Percentiles rank a stretch among this genome's conserved stretches.
phyloP scores from a whole-genome alignment of 2,888 invertebrate genomes.

The Petrophora chlorosata region DNA sequence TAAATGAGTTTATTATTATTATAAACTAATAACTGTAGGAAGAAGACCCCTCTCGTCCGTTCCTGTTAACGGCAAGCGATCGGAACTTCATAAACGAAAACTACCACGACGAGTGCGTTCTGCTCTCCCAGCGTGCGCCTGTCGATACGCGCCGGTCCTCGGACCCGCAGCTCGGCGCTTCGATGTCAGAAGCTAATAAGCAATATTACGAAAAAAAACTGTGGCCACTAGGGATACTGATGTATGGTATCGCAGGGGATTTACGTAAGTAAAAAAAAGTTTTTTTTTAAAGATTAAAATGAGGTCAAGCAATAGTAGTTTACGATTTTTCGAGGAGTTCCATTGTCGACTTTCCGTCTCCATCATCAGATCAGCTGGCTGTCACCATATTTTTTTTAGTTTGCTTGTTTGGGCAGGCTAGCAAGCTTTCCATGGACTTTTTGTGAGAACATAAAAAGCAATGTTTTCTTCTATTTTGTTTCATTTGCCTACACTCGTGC shows the following conservation, averaged over 20 bases:
- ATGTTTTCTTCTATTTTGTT: too few species aligned
- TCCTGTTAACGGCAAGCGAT: slow-evolving; percentile 46
- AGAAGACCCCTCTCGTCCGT: slow-evolving; percentile 24
- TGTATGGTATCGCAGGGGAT: slow-evolving; percentile 49
- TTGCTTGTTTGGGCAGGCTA: too few species aligned
- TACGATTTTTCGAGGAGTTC: too few species aligned
- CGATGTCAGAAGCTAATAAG: slow-evolving; percentile 42
- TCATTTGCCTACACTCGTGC: too few species aligned
- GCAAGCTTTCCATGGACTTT: too few species aligned
- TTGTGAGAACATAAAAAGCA: too few species aligned
- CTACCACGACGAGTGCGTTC: slow-evolving; percentile 58
- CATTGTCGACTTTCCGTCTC: too few species aligned
- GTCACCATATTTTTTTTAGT: too few species aligned
- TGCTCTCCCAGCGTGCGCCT: slow-evolving; percentile 28
- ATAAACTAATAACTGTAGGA: slow-evolving; percentile 40
- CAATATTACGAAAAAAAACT: slow-evolving; percentile 50
- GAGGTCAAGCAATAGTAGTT: too few species aligned
- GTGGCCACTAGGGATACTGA: slow-evolving; percentile 66
- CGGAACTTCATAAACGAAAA: slow-evolving; percentile 63
- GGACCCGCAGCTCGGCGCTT: slow-evolving; percentile 17
- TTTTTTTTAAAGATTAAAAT: not conserved
- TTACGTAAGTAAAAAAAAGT: slow-evolving; percentile 45
- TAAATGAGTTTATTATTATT: too few species aligned
- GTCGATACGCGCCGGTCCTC: slow-evolving; percentile 15
- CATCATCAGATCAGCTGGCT: too few species aligned